Percentiles rank a stretch among this genome's conserved stretches.
Conservation (phyloP, 2,113 vertebrate genomes). For the Salvator merianae region DNA sequence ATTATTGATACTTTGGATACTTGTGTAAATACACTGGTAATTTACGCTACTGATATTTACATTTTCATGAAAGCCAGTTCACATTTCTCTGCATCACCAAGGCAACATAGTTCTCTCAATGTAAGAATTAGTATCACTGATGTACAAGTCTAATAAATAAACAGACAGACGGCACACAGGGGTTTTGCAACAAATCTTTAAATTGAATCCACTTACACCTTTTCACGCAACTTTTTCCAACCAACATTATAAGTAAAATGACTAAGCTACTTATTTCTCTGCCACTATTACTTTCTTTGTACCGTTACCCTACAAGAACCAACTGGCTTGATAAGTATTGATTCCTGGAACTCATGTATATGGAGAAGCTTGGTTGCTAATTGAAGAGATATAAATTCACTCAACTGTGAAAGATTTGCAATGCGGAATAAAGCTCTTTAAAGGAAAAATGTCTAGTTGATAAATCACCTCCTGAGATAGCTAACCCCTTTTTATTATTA, state of each 20-base stretch:
- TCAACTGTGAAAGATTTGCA: slow-evolving; percentile 34
- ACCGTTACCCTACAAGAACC: slow-evolving; percentile 12
- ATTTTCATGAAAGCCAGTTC: background rate
- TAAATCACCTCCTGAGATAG: slow-evolving; percentile 25
- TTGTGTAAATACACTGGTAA: background rate
- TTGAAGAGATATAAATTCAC: slow-evolving; percentile 44
- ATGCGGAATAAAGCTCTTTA: slow-evolving; percentile 18
- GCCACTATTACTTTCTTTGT: slow-evolving; percentile 29
- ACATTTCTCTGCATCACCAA: background rate
- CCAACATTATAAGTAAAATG: slow-evolving; percentile 27
- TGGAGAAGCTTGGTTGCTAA: slow-evolving; percentile 43
- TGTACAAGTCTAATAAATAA: background rate
- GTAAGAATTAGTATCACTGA: too few relatives aligned
- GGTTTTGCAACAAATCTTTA: background rate
- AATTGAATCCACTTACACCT: background rate
- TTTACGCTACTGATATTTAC: background rate
- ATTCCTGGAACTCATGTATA: slow-evolving; percentile 16
- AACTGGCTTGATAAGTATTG: slow-evolving; percentile 24
- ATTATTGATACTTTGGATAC: too few relatives aligned
- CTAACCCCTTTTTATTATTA: background rate
- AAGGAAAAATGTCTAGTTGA: slow-evolving; percentile 49
- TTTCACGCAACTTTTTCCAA: slow-evolving; percentile 23
- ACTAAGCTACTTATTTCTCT: slow-evolving; percentile 25
- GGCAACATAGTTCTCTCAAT: background rate
- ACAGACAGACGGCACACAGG: background rate